phyloP scores from a whole-genome alignment of 2,888 invertebrate species.

The Hypsopygia costalis region DNA sequence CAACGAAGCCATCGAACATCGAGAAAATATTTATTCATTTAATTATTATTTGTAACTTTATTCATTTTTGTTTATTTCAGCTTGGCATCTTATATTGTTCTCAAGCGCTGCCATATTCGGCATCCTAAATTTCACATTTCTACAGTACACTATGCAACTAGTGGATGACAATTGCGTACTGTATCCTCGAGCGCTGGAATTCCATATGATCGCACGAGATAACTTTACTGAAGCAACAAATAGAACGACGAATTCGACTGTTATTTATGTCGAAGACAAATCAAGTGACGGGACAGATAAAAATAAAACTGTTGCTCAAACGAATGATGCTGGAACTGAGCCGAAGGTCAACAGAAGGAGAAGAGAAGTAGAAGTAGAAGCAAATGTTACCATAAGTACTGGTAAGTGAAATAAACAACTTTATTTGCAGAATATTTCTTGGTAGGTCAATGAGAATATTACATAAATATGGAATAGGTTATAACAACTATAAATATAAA shows the following conservation, averaged over 20 bases:
- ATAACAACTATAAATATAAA: too few relatives aligned
- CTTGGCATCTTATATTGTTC: conserved; percentile 59
- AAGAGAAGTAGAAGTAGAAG: conserved; percentile 28
- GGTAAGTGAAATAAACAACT: conserved; percentile 38
- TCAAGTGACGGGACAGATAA: neutral
- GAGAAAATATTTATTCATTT: too few relatives aligned
- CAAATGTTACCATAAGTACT: conserved; percentile 30
- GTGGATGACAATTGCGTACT: conserved; percentile 56
- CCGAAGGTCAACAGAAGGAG: conserved; percentile 25
- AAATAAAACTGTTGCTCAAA: conserved; percentile 27
- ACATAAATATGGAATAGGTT: too few relatives aligned
- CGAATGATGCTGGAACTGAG: conserved; percentile 12
- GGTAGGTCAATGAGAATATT: too few relatives aligned
- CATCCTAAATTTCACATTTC: conserved; percentile 57
- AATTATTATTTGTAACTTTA: too few relatives aligned
- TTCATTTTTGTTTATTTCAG: conserved; percentile 31
- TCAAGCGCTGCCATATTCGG: conserved; percentile 55
- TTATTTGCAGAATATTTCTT: too few relatives aligned
- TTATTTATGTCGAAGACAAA: conserved; percentile 12
- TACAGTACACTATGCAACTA: conserved; percentile 55
- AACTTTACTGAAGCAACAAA: conserved; percentile 16
- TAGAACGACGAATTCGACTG: conserved; percentile 8
- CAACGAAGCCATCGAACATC: too few relatives aligned
- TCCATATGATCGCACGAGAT: conserved; percentile 38
- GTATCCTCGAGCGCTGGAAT: conserved; percentile 50